A percentile compares a stretch with the other conserved stretches of the same genome.
phyloP scores from a whole-genome alignment of 30 jellyfish, hydroid and myxozoan species.

The Hydractinia echinata region DNA sequence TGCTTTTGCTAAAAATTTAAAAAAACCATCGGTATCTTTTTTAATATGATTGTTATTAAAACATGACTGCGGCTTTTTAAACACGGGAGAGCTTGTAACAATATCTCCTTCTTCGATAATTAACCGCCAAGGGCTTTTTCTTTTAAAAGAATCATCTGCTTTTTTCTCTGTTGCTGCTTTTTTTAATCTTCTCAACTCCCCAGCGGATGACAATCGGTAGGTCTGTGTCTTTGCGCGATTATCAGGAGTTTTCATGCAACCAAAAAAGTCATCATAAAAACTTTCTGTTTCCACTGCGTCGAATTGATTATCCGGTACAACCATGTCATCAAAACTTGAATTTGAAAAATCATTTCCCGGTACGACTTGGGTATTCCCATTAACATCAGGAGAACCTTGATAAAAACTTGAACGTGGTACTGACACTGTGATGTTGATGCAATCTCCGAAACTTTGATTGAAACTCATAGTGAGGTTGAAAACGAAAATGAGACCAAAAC shows the following conservation, averaged over 20 bases:
- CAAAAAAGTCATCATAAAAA: slow-evolving; percentile 27
- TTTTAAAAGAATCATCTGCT: neutral
- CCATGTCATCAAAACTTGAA: neutral
- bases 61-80: slow-evolving; percentile 12
- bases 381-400: slow-evolving; percentile 14
- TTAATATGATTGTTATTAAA: neutral
- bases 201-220: slow-evolving; percentile 1
- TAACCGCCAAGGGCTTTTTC: slow-evolving; percentile 28
- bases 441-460: neutral
- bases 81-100: slow-evolving; percentile 25
- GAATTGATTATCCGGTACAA: slow-evolving; percentile 8
- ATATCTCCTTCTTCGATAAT: slow-evolving; percentile 20
- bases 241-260: slow-evolving; percentile 29
- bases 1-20: neutral
- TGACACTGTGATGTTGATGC: slow-evolving; percentile 25
- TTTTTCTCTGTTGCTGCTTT: neutral
- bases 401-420: slow-evolving; percentile 26
- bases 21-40: slow-evolving; percentile 8
- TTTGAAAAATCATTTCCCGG: slow-evolving; percentile 21
- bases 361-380: slow-evolving; percentile 35
- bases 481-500: neutral
- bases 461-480: neutral
- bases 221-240: neutral
- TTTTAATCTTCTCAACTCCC: slow-evolving; percentile 8
- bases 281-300: slow-evolving; percentile 29